Evolutionary conservation across 2,888 invertebrate species (phyloP), one percentile per base, ranked within the genome.

Genomic region (Hirtodrosophila trivittata): DNA sequence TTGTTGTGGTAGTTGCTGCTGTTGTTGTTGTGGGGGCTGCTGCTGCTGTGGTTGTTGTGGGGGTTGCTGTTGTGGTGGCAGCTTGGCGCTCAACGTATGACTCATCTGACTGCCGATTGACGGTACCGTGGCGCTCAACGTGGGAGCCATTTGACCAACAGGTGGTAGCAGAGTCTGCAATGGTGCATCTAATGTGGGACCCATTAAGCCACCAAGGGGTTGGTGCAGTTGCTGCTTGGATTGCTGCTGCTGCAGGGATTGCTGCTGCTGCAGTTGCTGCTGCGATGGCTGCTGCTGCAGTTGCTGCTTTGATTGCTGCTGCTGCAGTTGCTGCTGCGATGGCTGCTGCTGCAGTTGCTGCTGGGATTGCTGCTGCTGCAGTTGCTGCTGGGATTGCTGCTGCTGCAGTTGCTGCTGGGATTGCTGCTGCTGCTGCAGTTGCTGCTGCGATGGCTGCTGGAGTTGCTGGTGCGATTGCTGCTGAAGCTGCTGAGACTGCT

Each of bases 21-120:
- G 12, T n/a, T 13, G 30, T 8, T 33, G 46, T 6, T 42, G 49
- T 8, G 12, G 4, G 10, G 38, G 9, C n/a, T 10, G 8, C 47
- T 5, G 54, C 9, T 26, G 14, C 14, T 42, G 54, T 7, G n/a
- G 37, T 9, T 12, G 9, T 30, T 37, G 10, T 10, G 12, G 25
- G 4, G 33, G 12, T n/a, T 13, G 30, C n/a, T 33, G 46, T 6
- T 42, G 49, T 8, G 12, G 4, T 25, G 38, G 9, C n/a, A 16
- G 8, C 47, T 5, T 25, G 43, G 43, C 8, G 6, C 38, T 9
- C 9, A 12, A 14, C n/a, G n/a, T n/a, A n/a, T n/a, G n/a, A n/a
- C n/a, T n/a, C n/a, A n/a, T n/a, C 14, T 55, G 58, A 30, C 37
- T 56, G n/a, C 8, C 7, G 35, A 52, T 12, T 26, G 39, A 9